Evolutionary conservation across 2,797 vertebrate genomes (phyloP), one percentile per base, ranked within the genome.

Genomic region (Ptychobarbus kaznakovi): DNA sequence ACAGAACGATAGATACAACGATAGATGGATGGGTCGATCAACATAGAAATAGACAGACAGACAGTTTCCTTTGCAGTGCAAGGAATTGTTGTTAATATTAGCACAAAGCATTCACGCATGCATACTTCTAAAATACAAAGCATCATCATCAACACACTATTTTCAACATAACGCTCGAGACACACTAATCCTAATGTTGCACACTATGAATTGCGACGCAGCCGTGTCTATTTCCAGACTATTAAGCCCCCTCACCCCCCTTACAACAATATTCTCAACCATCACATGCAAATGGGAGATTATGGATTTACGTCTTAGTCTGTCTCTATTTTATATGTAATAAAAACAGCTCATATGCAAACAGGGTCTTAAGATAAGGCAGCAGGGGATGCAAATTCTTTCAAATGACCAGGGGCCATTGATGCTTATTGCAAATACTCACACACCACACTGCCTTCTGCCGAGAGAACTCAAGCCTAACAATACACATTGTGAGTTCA

Each of bases 301-400:
- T 89, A 89, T 78, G 90, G 89, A 92, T 93, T 92, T 89, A 92
- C 90, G 88, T 85, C 87, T 89, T 77, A 81, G 84, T 89, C 86
- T 72, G 90, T 90, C 88, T 84, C 35, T 66, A 53, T 83, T 80
- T 87, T 84, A 58, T 70, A 66, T 68, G 51, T 79, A 88, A 91
- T 86, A 93, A 93, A 93, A 87, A 91, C 87, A 94, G 92, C 88
- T 91, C 90, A 89, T 88, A 94, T 93, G 94, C 93, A 95, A 95
- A 94, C 92, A 63, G 61, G 78, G 68, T 87, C 92, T 93, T 92
- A 88, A 93, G 92, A 93, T 93, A 91, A 93, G 92, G 93, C 91
- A 91, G 46, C 85, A 92, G 89, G 86, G 81, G 86, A 94, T 94
- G 93, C 90, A 95, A 94, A 95, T 93, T 81, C 25, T 25, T 46